Evolutionary conservation across 2,888 invertebrate species (phyloP), one percentile per base, ranked within the genome.

Genomic region (Gari tellinella): DNA sequence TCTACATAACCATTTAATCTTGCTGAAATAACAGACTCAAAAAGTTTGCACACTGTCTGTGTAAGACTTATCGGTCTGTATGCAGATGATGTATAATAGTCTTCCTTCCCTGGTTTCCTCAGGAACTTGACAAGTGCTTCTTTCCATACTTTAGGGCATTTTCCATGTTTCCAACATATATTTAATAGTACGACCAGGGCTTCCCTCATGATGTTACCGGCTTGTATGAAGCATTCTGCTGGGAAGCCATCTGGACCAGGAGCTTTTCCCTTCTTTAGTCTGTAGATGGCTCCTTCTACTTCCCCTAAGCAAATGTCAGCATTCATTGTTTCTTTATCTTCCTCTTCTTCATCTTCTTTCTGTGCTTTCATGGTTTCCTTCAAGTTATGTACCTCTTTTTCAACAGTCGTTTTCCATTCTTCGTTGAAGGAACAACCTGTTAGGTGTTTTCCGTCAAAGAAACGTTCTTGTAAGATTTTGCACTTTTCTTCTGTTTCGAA

Each of bases 401-500:
- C 17, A 7, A 14, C 10, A 8, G 14, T n/a, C 17, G 10, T 46
- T n/a, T 46, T 46, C 17, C 46, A 46, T n/a, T 46, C 46, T 46
- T 46, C 46, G 17, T 46, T n/a, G 17, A n/a, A 46, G 17, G 8
- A 46, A 8, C 14, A 14, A 40, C 40, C 40, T 12, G 8, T 40
- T 12, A 40, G 40, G 40, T 40, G 40, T n/a, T 8, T 46, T n/a
- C 17, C 46, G 7, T 46, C 10, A n/a, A 46, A 46, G 17, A 46
- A 46, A 7, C 46, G 10, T 46, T 46, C 46, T n/a, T 46, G 14
- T 46, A 46, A 19, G 14, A 46, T 46, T 46, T n/a, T 46, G 17
- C 46, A 46, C 17, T 46, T 46, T n/a, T 46, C 46, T 46, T 46
- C 46, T 46, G 46, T 14, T 46, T 46, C 7, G 46, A 46, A 46